These are phyloP conservation scores for Drosophila atroscutellata DNA, from an alignment of 2,888 invertebrate species.

Conservation along the genomic window DNA sequence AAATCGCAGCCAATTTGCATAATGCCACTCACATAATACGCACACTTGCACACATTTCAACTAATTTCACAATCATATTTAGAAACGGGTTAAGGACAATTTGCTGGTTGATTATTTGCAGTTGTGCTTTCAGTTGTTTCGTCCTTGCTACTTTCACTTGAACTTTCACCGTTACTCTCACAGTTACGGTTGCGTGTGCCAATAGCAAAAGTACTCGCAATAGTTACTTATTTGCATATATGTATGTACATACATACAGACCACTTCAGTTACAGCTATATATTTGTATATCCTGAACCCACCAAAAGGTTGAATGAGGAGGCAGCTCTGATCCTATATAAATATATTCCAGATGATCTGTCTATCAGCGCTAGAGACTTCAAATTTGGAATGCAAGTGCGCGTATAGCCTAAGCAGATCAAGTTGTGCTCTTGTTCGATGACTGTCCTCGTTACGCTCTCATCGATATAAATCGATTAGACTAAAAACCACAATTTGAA, in stretches of 20 bases:
- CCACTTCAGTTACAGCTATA: neutral
- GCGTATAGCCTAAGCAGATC: neutral
- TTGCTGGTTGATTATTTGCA: neutral
- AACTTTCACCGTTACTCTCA: neutral
- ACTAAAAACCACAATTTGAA: neutral
- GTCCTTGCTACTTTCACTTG: neutral
- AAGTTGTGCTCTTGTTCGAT: neutral
- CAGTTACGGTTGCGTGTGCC: conserved; percentile 25
- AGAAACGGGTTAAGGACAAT: neutral
- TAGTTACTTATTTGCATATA: conserved; percentile 16
- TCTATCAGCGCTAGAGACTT: neutral
- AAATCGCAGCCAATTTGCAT: conserved; percentile 41
- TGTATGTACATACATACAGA: neutral
- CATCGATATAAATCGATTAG: neutral
- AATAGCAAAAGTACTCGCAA: conserved; percentile 1
- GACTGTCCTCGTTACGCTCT: neutral
- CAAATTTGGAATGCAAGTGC: neutral
- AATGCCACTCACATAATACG: conserved; percentile 1
- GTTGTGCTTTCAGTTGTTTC: neutral
- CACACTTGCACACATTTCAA: neutral
- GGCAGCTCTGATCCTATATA: neutral
- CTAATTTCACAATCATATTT: neutral
- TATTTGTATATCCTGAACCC: neutral
- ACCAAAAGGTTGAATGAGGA: too few species aligned
- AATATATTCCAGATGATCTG: neutral